Percentiles rank a stretch among this genome's conserved stretches.
These are phyloP conservation scores for Laothoe populi DNA, from an alignment of 2,888 invertebrate species.

Conservation along the genomic window DNA sequence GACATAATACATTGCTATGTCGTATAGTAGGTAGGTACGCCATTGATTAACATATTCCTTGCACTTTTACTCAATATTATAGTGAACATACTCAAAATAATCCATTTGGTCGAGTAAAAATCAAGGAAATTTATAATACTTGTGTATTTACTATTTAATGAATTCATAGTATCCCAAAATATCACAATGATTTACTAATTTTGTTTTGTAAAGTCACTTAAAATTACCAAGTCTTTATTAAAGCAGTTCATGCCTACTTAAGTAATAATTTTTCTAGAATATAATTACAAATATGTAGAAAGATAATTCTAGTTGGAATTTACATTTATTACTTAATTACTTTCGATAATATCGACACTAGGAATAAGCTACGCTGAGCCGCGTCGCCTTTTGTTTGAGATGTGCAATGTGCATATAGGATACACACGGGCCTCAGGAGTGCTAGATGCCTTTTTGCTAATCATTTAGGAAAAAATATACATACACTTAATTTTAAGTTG, in stretches of 20 bases:
- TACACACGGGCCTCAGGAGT: too few species aligned
- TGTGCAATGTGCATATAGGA: neutral
- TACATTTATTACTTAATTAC: neutral
- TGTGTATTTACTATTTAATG: neutral
- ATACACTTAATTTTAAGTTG: too few species aligned
- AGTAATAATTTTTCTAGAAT: neutral
- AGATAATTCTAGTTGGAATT: neutral
- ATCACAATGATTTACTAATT: slow-evolving; percentile 26
- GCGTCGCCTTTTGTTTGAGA: neutral
- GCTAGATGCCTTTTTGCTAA: too few species aligned
- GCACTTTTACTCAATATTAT: slow-evolving; percentile 53
- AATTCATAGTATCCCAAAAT: slow-evolving; percentile 18
- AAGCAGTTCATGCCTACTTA: slow-evolving; percentile 9
- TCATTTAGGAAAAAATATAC: too few species aligned
- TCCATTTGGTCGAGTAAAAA: slow-evolving; percentile 53
- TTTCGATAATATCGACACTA: neutral
- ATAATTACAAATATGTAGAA: slow-evolving; percentile 14
- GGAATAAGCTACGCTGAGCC: neutral
- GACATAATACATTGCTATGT: neutral
- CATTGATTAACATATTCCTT: slow-evolving; percentile 40
- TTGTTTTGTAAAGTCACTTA: slow-evolving; percentile 10
- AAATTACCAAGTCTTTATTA: slow-evolving; percentile 20
- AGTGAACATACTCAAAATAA: slow-evolving; percentile 21
- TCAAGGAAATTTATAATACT: slow-evolving; percentile 46
- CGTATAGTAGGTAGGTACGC: neutral